Evolutionary conservation across 1,140 invertebrate genomes (phyloP), one percentile per base, ranked within the genome.

Genomic region (Cyclina sinensis): DNA sequence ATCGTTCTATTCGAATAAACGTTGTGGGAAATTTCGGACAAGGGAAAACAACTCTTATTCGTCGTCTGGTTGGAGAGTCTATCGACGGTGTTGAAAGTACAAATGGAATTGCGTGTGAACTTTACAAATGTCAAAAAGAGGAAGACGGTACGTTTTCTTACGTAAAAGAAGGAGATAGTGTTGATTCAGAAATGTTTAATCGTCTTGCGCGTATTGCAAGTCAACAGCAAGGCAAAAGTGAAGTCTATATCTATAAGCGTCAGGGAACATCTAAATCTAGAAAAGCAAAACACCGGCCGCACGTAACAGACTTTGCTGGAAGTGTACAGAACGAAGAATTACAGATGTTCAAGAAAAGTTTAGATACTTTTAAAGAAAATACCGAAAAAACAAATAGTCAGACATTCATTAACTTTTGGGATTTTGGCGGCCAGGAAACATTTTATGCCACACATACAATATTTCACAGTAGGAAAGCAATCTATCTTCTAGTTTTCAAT

Each of bases 391-490:
- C 5, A 14, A 3, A n/a, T 54, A 54, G 3, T 54, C 51, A 18
- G n/a, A 4, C 16, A 5, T 65, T 27, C 11, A 30, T 18, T 30
- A 27, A 65, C n/a, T 11, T 65, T n/a, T 65, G 59, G 59, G 59
- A 65, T 16, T 65, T 65, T 35, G 59, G 59, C 3, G 59, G 59
- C 24, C 59, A 65, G 30, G 5, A 65, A 11, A 65, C 30, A 30
- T 65, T 65, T 65, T 65, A 65, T 65, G 59, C 59, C 27, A 65
- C 59, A 30, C 59, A 65, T 65, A 65, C 59, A 65, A 35, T 65
- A 30, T 65, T 65, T 65, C 59, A 65, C 16, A 65, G 59, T 35
- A 65, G 30, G 30, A 30, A 35, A 30, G 59, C 59, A 65, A 65
- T 65, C 30, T 65, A 65, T 35, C n/a, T 65, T 3, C 16, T 65